Percentiles rank a stretch among this genome's conserved stretches.
Conservation (phyloP, 1,140 invertebrate genomes). For the Gryllus bimaculatus region DNA sequence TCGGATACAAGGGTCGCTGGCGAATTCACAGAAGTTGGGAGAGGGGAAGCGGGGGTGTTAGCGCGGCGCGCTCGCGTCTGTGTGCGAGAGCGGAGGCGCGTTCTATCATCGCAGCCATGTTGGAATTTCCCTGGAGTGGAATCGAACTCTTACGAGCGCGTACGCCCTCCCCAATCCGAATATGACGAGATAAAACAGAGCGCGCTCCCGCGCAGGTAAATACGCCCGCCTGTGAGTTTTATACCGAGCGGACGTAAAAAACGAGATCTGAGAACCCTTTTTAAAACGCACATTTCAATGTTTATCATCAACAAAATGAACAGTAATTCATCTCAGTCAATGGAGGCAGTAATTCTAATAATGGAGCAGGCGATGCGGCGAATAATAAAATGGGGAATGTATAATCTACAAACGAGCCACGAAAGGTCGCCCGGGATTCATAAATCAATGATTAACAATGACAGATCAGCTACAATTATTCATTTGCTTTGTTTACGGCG, state of each 20-base stretch:
- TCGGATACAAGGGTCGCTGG: neutral
- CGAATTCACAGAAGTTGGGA: no score
- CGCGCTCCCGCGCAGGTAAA: neutral
- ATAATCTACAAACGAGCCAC: neutral
- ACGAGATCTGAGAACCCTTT: conserved; percentile 3
- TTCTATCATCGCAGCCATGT: neutral
- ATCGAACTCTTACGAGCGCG: neutral
- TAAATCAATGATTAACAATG: conserved; percentile 6
- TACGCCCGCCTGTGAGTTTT: neutral
- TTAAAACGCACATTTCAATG: conserved; percentile 5
- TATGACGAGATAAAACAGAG: neutral
- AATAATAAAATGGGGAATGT: conserved; percentile 5
- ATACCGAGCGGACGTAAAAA: neutral
- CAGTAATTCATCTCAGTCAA: conserved; percentile 4
- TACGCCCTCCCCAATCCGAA: neutral
- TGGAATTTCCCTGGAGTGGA: neutral
- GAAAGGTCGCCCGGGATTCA: neutral
- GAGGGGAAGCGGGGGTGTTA: no score
- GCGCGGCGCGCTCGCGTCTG: no score
- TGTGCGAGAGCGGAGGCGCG: no score
- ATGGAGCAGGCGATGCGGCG: neutral
- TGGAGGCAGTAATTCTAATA: neutral
- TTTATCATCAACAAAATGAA: conserved; percentile 6
- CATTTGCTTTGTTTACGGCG: neutral
- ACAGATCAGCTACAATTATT: conserved; percentile 5